A percentile compares a stretch with the other conserved stretches of the same genome.
These are phyloP conservation scores for Thymelicus acteon DNA, from an alignment of 2,888 invertebrate species.

Conservation along the genomic window DNA sequence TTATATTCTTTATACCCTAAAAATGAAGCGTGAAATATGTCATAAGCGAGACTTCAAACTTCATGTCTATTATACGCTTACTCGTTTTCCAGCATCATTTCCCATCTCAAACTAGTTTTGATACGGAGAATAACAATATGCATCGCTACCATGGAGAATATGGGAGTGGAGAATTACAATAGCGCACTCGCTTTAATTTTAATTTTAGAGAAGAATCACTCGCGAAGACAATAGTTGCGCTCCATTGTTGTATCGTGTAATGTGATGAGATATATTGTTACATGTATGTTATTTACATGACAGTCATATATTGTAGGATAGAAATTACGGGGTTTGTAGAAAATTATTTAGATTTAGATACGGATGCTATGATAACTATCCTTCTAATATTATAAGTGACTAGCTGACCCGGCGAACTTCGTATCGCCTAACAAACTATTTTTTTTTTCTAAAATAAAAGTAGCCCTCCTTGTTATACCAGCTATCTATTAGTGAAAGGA, in stretches of 20 bases:
- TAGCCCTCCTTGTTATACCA: too few relatives aligned
- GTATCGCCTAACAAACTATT: too few relatives aligned
- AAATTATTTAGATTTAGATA: too few relatives aligned
- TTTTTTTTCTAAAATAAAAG: too few relatives aligned
- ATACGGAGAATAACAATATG: slow-evolving; percentile 6
- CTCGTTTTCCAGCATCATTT: not conserved
- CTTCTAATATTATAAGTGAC: too few relatives aligned
- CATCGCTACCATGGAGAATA: not conserved
- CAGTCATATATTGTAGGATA: too few relatives aligned
- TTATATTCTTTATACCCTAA: not conserved
- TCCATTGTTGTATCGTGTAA: not conserved
- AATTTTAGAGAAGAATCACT: slow-evolving; percentile 12
- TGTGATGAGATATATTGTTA: slow-evolving; percentile 9
- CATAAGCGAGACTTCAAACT: not conserved
- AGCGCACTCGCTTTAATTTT: slow-evolving; percentile 14
- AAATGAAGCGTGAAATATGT: not conserved
- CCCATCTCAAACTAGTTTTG: not conserved
- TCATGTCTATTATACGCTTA: not conserved
- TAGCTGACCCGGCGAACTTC: too few relatives aligned
- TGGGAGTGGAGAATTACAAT: slow-evolving; percentile 7
- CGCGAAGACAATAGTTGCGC: slow-evolving; percentile 6
- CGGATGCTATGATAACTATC: too few relatives aligned
- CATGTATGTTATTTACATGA: not conserved
- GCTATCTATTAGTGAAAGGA: too few relatives aligned
- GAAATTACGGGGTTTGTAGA: too few relatives aligned